phyloP scores from a whole-genome alignment of 2,888 invertebrate species.

The Encarsia formosa region DNA sequence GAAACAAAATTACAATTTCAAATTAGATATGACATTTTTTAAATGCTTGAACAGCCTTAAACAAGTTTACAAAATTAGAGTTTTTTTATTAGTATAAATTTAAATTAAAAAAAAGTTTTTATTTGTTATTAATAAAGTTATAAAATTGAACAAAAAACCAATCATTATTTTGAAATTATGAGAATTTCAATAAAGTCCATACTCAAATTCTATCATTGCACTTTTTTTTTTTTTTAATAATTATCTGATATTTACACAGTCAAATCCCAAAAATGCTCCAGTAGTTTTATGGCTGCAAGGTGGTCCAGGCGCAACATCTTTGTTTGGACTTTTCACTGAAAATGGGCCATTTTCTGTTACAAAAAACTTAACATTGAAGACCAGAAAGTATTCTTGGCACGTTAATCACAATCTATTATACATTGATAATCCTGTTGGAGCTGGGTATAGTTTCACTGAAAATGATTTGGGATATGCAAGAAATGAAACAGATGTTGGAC shows the following conservation, averaged over 20 bases:
- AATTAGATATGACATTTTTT: background rate
- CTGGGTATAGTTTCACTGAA: slow-evolving; percentile 86
- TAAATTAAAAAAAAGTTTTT: too few relatives aligned
- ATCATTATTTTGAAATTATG: too few relatives aligned
- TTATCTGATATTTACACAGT: slow-evolving; percentile 36
- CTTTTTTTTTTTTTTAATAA: background rate
- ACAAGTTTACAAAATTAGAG: background rate
- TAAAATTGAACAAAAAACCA: slow-evolving; percentile 6
- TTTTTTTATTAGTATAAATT: background rate
- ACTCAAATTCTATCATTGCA: background rate
- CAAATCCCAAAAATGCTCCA: slow-evolving; percentile 58
- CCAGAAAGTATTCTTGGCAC: slow-evolving; percentile 76
- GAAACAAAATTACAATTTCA: too few relatives aligned
- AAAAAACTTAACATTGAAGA: slow-evolving; percentile 51
- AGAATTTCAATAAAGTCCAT: too few relatives aligned
- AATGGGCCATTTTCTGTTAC: slow-evolving; percentile 71
- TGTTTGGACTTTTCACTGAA: slow-evolving; percentile 77
- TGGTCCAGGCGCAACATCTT: slow-evolving; percentile 75
- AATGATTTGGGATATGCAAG: slow-evolving; percentile 71
- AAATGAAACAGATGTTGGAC: slow-evolving; percentile 75
- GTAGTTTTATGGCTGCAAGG: slow-evolving; percentile 83
- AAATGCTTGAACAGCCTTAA: background rate
- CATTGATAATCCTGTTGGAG: slow-evolving; percentile 90
- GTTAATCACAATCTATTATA: slow-evolving; percentile 75
- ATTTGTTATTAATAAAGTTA: background rate